phyloP scores from a whole-genome alignment of 2,113 vertebrate species.

The Nibea coibor region DNA sequence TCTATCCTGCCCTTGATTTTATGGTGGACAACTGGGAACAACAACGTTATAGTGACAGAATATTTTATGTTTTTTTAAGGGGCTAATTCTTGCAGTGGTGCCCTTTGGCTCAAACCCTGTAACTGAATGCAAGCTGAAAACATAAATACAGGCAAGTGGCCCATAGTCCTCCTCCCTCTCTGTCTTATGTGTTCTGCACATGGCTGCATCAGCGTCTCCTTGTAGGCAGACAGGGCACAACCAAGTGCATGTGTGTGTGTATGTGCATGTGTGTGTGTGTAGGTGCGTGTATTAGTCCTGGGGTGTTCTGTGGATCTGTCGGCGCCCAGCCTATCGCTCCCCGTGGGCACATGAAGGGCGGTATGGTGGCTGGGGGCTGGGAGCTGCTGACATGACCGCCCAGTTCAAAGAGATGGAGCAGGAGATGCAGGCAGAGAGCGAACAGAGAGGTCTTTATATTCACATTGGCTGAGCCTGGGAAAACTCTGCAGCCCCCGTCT shows the following conservation, averaged over 20 bases:
- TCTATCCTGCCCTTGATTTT: background rate
- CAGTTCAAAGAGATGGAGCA: slow-evolving; percentile 79
- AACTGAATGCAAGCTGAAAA: slow-evolving; percentile 15
- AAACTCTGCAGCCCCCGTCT: slow-evolving; percentile 53
- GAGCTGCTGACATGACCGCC: slow-evolving; percentile 74
- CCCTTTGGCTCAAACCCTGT: slow-evolving; percentile 8
- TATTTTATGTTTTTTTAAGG: slow-evolving; percentile 9
- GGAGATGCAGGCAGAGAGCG: slow-evolving; percentile 70
- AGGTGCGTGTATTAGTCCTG: slow-evolving; percentile 30
- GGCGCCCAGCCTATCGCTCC: slow-evolving; percentile 72
- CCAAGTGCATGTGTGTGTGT: slow-evolving; percentile 13
- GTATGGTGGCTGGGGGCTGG: slow-evolving; percentile 63
- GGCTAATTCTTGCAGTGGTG: background rate
- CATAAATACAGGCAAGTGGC: slow-evolving; percentile 18
- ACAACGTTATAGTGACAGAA: background rate
- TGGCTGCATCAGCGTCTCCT: slow-evolving; percentile 31
- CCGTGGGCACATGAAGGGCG: slow-evolving; percentile 73
- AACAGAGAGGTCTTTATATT: slow-evolving; percentile 79
- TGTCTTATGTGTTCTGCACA: slow-evolving; percentile 33
- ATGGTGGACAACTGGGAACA: background rate
- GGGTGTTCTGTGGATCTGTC: slow-evolving; percentile 70
- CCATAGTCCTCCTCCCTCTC: slow-evolving; percentile 4
- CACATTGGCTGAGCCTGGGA: slow-evolving; percentile 72
- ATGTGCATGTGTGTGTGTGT: slow-evolving; percentile 4
- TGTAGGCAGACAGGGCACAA: slow-evolving; percentile 31